Evolutionary conservation across 1,140 invertebrate species (phyloP).

Genomic region (Euglossa dilemma): DNA sequence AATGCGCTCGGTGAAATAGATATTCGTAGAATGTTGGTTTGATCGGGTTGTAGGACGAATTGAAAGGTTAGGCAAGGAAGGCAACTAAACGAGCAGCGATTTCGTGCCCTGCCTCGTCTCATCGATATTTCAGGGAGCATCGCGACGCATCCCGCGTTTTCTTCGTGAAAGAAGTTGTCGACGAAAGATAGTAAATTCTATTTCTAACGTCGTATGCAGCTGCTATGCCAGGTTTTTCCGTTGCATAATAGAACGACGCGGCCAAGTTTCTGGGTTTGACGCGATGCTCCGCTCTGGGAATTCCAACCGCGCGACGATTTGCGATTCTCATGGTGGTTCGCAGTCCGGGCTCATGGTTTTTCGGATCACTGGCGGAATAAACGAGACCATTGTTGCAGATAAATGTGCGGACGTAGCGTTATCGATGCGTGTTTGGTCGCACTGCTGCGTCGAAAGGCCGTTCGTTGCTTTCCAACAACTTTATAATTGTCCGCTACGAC

Average conservation of each 20-base stretch:
- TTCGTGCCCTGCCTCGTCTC: slow-evolving; percentile 26
- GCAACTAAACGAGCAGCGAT: slow-evolving; percentile 24
- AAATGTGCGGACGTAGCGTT: slow-evolving; percentile 39
- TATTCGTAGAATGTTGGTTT: neutral
- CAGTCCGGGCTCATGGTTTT: slow-evolving; percentile 4
- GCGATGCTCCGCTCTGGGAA: slow-evolving; percentile 2
- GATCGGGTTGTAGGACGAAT: neutral
- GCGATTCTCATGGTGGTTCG: slow-evolving; percentile 5
- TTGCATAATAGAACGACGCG: slow-evolving; percentile 61
- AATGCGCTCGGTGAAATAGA: too few species aligned
- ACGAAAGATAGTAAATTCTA: slow-evolving; percentile 60
- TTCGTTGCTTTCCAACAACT: neutral
- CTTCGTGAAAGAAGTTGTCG: slow-evolving; percentile 30
- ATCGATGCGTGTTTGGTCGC: slow-evolving; percentile 13
- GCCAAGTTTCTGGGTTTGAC: slow-evolving; percentile 56
- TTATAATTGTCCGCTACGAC: neutral
- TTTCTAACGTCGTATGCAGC: slow-evolving; percentile 55
- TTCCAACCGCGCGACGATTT: slow-evolving; percentile 17
- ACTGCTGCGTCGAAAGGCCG: neutral
- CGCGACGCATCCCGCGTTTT: neutral
- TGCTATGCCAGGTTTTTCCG: slow-evolving; percentile 51
- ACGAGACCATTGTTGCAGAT: slow-evolving; percentile 37
- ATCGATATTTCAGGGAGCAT: slow-evolving; percentile 45
- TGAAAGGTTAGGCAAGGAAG: neutral
- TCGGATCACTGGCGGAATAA: slow-evolving; percentile 37